Conservation (phyloP, 2,113 vertebrate genomes). For the Pampusana beccarii region DNA sequence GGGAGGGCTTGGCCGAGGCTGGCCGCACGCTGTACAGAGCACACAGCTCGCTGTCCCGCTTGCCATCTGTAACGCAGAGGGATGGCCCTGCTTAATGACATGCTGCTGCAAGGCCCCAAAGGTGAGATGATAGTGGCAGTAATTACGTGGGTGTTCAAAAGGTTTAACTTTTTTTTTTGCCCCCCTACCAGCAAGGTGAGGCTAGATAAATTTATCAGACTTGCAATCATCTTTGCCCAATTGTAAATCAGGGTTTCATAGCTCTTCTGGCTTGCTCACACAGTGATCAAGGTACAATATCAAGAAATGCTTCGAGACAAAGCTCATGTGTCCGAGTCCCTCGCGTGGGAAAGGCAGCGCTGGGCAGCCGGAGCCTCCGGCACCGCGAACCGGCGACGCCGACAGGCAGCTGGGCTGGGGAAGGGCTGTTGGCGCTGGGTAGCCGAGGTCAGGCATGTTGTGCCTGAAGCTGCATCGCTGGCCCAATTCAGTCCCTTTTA, state of each 20-base stretch:
- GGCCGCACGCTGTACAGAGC: fast-evolving
- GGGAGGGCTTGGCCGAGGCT: background rate
- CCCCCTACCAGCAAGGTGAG: background rate
- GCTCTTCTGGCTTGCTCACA: background rate
- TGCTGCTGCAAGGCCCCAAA: fast-evolving
- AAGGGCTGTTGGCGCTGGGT: fast-evolving
- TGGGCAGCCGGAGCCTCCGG: background rate
- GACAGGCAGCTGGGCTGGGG: background rate
- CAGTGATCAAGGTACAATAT: background rate
- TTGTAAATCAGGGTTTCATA: background rate
- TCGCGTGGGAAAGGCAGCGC: background rate
- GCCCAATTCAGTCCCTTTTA: background rate
- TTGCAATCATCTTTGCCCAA: background rate
- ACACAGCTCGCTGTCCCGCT: fast-evolving
- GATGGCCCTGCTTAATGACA: too few relatives aligned
- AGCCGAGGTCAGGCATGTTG: fast-evolving
- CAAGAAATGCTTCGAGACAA: background rate
- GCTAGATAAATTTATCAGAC: background rate
- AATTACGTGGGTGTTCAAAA: background rate
- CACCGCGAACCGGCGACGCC: fast-evolving
- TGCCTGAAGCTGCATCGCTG: background rate
- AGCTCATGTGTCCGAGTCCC: background rate
- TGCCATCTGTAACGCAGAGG: background rate
- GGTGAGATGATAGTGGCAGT: fast-evolving
- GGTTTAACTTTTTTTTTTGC: background rate